These are phyloP conservation scores for Agonopterix alstromeriana DNA, from an alignment of 2,888 invertebrate species.

Conservation along the genomic window DNA sequence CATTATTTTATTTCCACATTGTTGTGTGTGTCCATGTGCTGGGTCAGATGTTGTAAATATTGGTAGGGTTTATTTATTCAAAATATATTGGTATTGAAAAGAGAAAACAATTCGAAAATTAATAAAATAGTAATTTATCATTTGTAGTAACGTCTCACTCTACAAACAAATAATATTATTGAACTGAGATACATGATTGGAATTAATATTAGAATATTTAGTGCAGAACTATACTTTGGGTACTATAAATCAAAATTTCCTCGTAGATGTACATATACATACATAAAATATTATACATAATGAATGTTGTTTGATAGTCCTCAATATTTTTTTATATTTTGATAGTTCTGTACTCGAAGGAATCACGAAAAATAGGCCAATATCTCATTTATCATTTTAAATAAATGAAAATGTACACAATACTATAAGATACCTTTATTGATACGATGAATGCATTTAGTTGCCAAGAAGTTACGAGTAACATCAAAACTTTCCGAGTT, in stretches of 20 bases:
- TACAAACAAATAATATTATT: constrained; percentile 42
- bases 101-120: constrained; percentile 44
- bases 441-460: constrained; percentile 70
- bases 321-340: constrained; percentile 78
- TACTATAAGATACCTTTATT: constrained; percentile 42
- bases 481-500: constrained; percentile 44
- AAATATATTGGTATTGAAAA: constrained; percentile 42
- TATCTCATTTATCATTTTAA: constrained; percentile 69
- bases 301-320: constrained; percentile 76
- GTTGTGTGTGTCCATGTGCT: constrained; percentile 73
- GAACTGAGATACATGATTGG: constrained; percentile 54
- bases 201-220: constrained; percentile 60
- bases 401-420: constrained; percentile 54
- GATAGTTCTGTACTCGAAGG: constrained; percentile 75
- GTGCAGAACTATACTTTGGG: constrained; percentile 70
- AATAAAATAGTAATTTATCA: constrained; percentile 33
- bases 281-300: constrained; percentile 63
- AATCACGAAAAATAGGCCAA: constrained; percentile 70
- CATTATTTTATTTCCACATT: constrained; percentile 63
- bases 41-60: constrained; percentile 70
- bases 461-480: constrained; percentile 48
- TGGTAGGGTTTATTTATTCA: constrained; percentile 70
- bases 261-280: constrained; percentile 72
- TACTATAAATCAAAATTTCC: constrained; percentile 61
- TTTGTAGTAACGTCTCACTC: constrained; percentile 47